phyloP scores from a whole-genome alignment of 1,140 invertebrate species.

The Grapholita molesta region DNA sequence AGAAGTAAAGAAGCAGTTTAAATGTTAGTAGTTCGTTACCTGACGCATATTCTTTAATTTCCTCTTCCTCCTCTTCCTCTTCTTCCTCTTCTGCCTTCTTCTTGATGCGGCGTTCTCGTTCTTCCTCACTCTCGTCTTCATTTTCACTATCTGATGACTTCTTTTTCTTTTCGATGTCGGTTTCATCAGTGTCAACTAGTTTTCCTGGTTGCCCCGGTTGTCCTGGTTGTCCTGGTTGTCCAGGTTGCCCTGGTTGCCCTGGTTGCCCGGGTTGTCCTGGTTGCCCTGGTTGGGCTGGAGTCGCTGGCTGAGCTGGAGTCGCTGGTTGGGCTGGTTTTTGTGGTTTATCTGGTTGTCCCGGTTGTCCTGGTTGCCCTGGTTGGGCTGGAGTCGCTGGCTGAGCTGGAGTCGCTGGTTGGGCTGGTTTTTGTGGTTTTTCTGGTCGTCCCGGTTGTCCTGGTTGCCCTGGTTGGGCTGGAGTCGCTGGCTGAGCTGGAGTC shows the following conservation, averaged over 20 bases:
- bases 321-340: neutral
- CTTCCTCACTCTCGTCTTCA: neutral
- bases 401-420: neutral
- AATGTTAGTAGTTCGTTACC: too few relatives aligned
- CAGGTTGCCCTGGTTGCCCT: neutral
- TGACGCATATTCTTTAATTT: too few relatives aligned
- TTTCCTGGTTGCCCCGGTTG: too few relatives aligned
- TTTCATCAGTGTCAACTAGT: neutral
- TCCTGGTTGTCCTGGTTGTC: neutral
- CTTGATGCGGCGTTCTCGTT: neutral
- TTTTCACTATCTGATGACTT: neutral
- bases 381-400: neutral
- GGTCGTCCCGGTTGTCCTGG: neutral
- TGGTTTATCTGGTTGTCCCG: neutral
- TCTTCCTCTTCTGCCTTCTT: neutral
- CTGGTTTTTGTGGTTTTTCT: neutral
- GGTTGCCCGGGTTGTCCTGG: neutral
- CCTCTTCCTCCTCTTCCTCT: neutral
- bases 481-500: neutral
- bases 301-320: neutral
- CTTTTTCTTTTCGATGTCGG: neutral
- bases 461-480: neutral
- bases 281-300: neutral
- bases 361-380: neutral
- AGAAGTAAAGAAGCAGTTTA: too few relatives aligned